Conservation (phyloP, 2,113 vertebrate species). For the Puffinus mauretanicus region DNA sequence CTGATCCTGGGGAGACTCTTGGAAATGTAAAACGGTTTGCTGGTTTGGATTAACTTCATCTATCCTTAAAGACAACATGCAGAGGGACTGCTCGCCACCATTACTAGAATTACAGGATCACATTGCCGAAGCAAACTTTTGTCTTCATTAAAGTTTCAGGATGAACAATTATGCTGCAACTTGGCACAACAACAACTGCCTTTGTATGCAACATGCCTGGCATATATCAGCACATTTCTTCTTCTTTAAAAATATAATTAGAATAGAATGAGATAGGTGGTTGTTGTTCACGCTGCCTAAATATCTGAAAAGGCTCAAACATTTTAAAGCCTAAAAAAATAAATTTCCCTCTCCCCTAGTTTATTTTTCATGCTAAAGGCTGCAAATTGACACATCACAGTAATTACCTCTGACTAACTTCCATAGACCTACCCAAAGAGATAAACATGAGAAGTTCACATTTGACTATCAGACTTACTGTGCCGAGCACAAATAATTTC, state of each 20-base stretch:
- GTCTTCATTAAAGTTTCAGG: slow-evolving; percentile 23
- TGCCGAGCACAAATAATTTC: slow-evolving; percentile 68
- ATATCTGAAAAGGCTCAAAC: slow-evolving; percentile 36
- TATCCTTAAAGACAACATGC: not conserved
- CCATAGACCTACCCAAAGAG: slow-evolving; percentile 58
- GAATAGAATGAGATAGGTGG: not conserved
- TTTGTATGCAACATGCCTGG: not conserved
- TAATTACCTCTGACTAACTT: slow-evolving; percentile 66
- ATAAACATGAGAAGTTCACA: slow-evolving; percentile 62
- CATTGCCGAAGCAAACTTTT: not conserved
- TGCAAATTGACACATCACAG: slow-evolving; percentile 69
- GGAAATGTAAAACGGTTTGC: not conserved
- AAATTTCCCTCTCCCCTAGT: slow-evolving; percentile 23
- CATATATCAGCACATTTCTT: not conserved
- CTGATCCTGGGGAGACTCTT: not conserved
- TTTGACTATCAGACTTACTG: slow-evolving; percentile 55
- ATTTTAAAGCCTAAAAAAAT: slow-evolving; percentile 39
- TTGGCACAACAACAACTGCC: slow-evolving; percentile 27
- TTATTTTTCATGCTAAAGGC: slow-evolving; percentile 47
- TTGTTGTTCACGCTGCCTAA: slow-evolving; percentile 14
- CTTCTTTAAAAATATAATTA: slow-evolving; percentile 9
- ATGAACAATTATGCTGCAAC: not conserved
- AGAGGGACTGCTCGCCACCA: not conserved
- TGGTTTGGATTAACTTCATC: not conserved
- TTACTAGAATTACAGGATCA: not conserved